Evolutionary conservation across 2,888 invertebrate genomes (phyloP), one percentile per base, ranked within the genome.

Genomic region (Horisme vitalbata): DNA sequence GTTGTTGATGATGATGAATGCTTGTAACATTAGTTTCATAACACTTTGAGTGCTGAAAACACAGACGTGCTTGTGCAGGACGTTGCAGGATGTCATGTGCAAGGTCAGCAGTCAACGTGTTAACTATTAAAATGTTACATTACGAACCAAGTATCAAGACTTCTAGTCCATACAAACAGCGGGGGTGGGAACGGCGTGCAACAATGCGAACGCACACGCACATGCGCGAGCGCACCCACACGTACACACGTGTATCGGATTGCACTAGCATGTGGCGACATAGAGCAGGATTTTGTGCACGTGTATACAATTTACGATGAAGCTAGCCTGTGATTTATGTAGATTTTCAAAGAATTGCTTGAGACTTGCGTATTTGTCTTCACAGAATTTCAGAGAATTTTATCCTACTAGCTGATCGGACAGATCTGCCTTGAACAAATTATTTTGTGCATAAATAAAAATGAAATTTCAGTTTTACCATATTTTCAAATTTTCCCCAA

Each of bases 161-260:
- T 3, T 1, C 3, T 3, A 0, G 35, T 51, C 51, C 12, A 9
- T 14, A 24, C 30, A 28, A 45, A 11, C 45, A 44, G 51, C 54
- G 61, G 61, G 73, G 73, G 65, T 68, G 65, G 62, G 56, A 60
- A 64, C 52, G 38, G 58, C 61, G 59, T 63, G 59, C 68, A 68
- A 71, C 72, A 66, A 70, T 66, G 63, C 65, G 61, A 62, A 59
- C 51, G 41, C 55, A 53, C 56, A 31, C 48, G 45, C 47, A 57
- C 55, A 51, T 37, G 45, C 34, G 33, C 45, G 30, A 30, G 33
- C 45, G 31, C 11, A 14, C 9, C 27, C 50, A 45, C 54, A 41
- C 60, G 37, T 20, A 37, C 52, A 47, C 52, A 57, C 48, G 36
- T 57, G 54, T 60, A 59, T 59, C 57, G 52, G 51, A 63, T 71